These are phyloP conservation scores for Dicyrtomina minuta DNA, from an alignment of 2,888 invertebrate species.

Conservation along the genomic window DNA sequence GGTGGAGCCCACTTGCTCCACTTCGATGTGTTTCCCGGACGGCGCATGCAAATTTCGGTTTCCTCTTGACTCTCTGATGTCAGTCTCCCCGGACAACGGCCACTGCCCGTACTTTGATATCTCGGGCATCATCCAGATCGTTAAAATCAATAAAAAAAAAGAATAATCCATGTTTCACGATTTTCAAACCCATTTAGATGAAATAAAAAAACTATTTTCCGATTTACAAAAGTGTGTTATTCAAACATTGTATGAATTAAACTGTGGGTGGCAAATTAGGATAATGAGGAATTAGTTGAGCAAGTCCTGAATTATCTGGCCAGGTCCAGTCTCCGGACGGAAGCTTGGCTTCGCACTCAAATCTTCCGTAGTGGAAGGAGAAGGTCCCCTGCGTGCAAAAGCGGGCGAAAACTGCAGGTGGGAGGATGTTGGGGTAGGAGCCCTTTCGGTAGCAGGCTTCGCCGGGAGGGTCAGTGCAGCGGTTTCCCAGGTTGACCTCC, in stretches of 20 bases:
- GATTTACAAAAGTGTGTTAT: too few relatives aligned
- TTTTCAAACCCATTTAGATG: too few relatives aligned
- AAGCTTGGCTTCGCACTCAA: slow-evolving; percentile 56
- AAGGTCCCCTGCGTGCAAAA: slow-evolving; percentile 55
- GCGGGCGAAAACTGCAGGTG: slow-evolving; percentile 56
- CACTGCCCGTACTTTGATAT: slow-evolving; percentile 57
- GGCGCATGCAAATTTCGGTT: slow-evolving; percentile 60
- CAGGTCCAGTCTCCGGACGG: slow-evolving; percentile 56
- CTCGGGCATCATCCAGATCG: slow-evolving; percentile 47
- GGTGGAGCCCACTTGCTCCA: slow-evolving; percentile 64
- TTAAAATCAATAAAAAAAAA: too few relatives aligned
- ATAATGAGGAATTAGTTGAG: too few relatives aligned
- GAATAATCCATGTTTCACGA: too few relatives aligned
- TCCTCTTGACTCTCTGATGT: slow-evolving; percentile 70
- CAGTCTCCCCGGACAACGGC: slow-evolving; percentile 72
- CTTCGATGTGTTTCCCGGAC: slow-evolving; percentile 61
- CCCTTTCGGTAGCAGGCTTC: slow-evolving; percentile 43
- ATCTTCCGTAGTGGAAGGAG: slow-evolving; percentile 56
- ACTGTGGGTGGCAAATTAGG: not conserved
- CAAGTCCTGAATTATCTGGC: slow-evolving; percentile 53
- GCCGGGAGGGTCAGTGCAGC: slow-evolving; percentile 39
- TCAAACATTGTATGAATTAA: too few relatives aligned
- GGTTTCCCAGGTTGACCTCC: slow-evolving; percentile 32
- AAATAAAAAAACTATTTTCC: too few relatives aligned
- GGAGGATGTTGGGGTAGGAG: slow-evolving; percentile 52